A percentile compares a stretch with the other conserved stretches of the same genome.
These are phyloP conservation scores for Sebastes steindachneri DNA, from an alignment of 2,797 vertebrate species.

Conservation along the genomic window DNA sequence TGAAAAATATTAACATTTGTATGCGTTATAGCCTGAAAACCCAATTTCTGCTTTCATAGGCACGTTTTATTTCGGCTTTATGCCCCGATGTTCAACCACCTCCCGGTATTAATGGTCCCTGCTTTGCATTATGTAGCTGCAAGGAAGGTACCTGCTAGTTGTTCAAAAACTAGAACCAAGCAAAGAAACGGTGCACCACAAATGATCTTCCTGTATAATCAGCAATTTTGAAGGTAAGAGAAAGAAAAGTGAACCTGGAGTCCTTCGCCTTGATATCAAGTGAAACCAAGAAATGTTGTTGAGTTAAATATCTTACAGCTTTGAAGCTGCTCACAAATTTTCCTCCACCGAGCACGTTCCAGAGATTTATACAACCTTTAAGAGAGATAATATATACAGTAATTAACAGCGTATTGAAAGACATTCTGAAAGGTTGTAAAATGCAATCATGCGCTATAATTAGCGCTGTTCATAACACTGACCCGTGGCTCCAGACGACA, in stretches of 20 bases:
- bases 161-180: constrained; percentile 32
- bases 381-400: constrained; percentile 34
- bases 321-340: constrained; percentile 76
- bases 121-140: constrained; percentile 30
- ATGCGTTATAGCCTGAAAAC: background rate
- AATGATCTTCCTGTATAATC: constrained; percentile 19
- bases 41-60: background rate
- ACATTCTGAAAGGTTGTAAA: constrained; percentile 6
- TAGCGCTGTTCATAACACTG: constrained; percentile 20
- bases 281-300: background rate
- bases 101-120: background rate
- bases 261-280: background rate
- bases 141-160: constrained; percentile 6
- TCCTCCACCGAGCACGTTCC: constrained; percentile 76
- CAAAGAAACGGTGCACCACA: constrained; percentile 8
- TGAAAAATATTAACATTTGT: background rate
- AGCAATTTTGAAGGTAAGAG: constrained; percentile 9
- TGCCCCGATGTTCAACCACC: background rate
- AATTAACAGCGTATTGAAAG: constrained; percentile 22
- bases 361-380: constrained; percentile 80
- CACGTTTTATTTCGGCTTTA: constrained; percentile 10
- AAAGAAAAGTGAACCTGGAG: background rate
- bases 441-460: constrained; percentile 25
- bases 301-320: constrained; percentile 72
- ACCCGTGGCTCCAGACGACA: constrained; percentile 79